These are phyloP conservation scores for Stratiomys singularior DNA, from an alignment of 2,888 invertebrate genomes.

Conservation along the genomic window DNA sequence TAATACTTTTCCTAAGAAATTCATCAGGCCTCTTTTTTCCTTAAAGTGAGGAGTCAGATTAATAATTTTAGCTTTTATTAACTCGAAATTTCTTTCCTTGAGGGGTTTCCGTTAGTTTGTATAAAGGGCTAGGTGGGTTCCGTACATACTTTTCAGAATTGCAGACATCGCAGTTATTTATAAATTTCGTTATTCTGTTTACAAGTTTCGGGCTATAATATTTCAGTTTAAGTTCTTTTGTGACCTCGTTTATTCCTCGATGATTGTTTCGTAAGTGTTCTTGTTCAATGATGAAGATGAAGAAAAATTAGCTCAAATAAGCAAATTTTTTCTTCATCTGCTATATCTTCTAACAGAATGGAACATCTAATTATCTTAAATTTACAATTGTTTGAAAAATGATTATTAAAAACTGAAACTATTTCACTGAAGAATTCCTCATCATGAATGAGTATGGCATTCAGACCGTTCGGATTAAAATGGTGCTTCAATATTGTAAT, in stretches of 20 bases:
- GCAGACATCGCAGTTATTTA: background rate
- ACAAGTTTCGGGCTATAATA: background rate
- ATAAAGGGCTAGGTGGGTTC: background rate
- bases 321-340: no score
- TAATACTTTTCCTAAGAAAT: conserved; percentile 40
- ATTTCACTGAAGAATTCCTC: no score
- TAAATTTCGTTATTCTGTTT: background rate
- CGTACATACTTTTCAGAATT: background rate
- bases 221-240: background rate
- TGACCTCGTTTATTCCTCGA: background rate
- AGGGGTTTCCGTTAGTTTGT: background rate
- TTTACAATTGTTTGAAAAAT: no score
- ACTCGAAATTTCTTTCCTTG: background rate
- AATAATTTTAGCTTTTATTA: background rate
- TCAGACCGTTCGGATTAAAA: no score
- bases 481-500: no score
- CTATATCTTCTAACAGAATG: no score
- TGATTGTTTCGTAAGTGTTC: background rate
- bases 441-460: no score
- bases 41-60: background rate
- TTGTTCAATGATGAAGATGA: no score
- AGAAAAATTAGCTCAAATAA: no score
- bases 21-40: conserved; percentile 39
- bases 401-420: no score
- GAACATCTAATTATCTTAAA: no score